Evolutionary conservation across 2,113 vertebrate genomes (phyloP), one percentile per base, ranked within the genome.

Genomic region (Rhea americana): DNA sequence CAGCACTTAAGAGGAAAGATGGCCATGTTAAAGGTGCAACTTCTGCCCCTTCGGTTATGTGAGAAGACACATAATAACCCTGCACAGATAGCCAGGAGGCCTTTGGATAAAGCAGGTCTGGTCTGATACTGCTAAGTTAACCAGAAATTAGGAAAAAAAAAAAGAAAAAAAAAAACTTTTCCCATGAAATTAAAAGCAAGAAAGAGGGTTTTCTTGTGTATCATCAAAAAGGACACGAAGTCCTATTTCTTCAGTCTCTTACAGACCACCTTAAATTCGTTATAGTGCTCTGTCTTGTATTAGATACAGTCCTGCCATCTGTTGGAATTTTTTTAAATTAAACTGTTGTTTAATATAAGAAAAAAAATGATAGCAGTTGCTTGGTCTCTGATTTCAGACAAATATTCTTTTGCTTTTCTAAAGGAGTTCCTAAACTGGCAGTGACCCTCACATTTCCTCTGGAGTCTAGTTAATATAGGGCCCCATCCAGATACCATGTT

Each of bases 261-360:
- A 47, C 88, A 62, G 77, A 78, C 71, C 45, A 80, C 89, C 82
- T 96, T 95, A 89, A 95, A 94, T 87, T 68, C 63, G 32, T 17
- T 50, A 8, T 37, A 91, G 50, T 86, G 47, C 41, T 94, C 21
- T 5, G 21, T 74, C 81, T 91, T 92, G 91, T 77, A 80, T 74
- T 87, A 95, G 75, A 82, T 82, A 92, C 41, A 73, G 71, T 85
- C 87, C 75, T 93, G 84, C 87, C 92, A 92, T 85, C 92, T 95
- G 89, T 85, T 1, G 37, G 78, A 32, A 8, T 41, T 83, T 75
- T 85, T 87, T 91, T 47, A 3, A 72, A 76, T 85, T 89, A 89
- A 89, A 82, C 0, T 0, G 11, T 85, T 82, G 25, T 82, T 93
- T 87, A 82, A 62, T 89, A 76, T 62, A 37, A 65, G 9, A 1